Evolutionary conservation across 2,888 invertebrate species (phyloP).

Genomic region (Mythimna pallens): DNA sequence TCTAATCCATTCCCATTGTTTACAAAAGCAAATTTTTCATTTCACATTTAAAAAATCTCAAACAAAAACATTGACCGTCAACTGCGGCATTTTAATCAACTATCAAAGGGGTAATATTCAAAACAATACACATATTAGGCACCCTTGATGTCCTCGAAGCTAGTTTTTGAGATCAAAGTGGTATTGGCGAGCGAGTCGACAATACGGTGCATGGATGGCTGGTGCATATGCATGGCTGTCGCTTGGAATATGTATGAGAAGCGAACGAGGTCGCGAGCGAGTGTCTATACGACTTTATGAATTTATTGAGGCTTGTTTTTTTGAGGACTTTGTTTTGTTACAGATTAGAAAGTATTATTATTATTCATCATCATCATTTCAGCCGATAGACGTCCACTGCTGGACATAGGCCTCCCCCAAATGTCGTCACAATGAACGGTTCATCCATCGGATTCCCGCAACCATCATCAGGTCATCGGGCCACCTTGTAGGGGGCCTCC

Average conservation of each 20-base stretch:
- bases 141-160: constrained; percentile 58
- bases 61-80: constrained; percentile 37
- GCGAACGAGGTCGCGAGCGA: constrained; percentile 39
- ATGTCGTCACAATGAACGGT: too few species aligned
- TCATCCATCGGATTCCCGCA: too few species aligned
- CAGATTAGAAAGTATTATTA: not conserved
- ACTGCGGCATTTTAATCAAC: constrained; percentile 49
- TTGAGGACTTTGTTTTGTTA: not conserved
- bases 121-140: constrained; percentile 62
- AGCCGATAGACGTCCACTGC: too few species aligned
- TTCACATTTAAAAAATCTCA: constrained; percentile 7
- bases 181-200: constrained; percentile 55
- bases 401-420: too few species aligned
- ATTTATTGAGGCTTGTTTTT: constrained; percentile 30
- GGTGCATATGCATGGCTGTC: constrained; percentile 67
- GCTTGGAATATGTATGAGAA: constrained; percentile 75
- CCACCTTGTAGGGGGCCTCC: too few species aligned
- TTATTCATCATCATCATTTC: too few species aligned
- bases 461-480: too few species aligned
- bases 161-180: constrained; percentile 64
- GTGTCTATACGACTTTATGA: constrained; percentile 9
- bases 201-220: constrained; percentile 57
- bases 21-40: not conserved
- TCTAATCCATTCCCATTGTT: constrained; percentile 16
- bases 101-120: constrained; percentile 29